Evolutionary conservation across 2,113 vertebrate species (phyloP).

Genomic region (Centropristis striata): DNA sequence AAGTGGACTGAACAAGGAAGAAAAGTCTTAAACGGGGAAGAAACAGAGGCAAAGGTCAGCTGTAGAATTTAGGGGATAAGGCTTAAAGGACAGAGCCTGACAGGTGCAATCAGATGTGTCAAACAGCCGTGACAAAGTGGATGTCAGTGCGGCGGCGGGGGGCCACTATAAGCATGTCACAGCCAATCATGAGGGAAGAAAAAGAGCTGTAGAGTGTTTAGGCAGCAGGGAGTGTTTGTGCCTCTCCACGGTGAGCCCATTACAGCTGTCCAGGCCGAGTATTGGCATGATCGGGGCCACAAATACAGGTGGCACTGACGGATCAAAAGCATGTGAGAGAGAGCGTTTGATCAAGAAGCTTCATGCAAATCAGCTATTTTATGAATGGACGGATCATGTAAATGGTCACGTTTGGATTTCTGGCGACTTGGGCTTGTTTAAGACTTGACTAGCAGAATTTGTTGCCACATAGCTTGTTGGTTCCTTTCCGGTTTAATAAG

Average conservation of each 20-base stretch:
- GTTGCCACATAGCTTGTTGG: conserved; percentile 10
- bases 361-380: conserved; percentile 9
- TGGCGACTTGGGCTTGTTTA: conserved; percentile 36
- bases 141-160: conserved; percentile 67
- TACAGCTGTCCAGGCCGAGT: conserved; percentile 34
- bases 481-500: conserved; percentile 20
- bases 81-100: conserved; percentile 67
- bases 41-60: conserved; percentile 64
- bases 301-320: conserved; percentile 47
- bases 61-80: conserved; percentile 45
- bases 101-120: conserved; percentile 75
- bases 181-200: conserved; percentile 70
- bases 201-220: conserved; percentile 51
- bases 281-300: conserved; percentile 26
- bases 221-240: conserved; percentile 54
- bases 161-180: conserved; percentile 66
- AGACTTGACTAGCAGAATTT: conserved; percentile 12
- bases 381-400: conserved; percentile 1
- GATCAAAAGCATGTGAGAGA: not conserved
- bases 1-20: conserved; percentile 20
- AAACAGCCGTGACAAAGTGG: conserved; percentile 57
- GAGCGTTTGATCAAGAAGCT: not conserved
- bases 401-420: not conserved
- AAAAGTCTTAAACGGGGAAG: conserved; percentile 27
- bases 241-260: conserved; percentile 50